phyloP scores from a whole-genome alignment of 2,797 vertebrate species.

The Oophaga sylvatica region DNA sequence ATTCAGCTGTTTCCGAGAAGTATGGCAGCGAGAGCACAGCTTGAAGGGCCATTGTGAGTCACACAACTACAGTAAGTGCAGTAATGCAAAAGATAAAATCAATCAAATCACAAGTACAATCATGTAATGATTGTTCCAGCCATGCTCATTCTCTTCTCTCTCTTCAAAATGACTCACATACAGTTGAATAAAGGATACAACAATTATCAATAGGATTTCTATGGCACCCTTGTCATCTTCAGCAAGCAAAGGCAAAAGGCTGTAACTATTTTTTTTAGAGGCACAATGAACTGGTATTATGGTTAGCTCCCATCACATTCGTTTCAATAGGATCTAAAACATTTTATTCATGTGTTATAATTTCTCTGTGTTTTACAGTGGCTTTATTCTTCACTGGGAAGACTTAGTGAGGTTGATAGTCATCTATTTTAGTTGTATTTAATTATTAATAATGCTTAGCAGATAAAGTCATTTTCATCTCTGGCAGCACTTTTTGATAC shows the following conservation, averaged over 20 bases:
- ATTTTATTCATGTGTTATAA: neutral
- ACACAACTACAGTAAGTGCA: slow-evolving; percentile 40
- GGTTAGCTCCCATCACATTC: neutral
- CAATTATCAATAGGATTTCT: slow-evolving; percentile 38
- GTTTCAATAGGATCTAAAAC: neutral
- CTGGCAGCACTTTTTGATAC: neutral
- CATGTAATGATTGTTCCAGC: slow-evolving; percentile 46
- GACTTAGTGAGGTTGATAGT: neutral
- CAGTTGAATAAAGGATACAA: slow-evolving; percentile 20
- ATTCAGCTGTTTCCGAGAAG: slow-evolving; percentile 40
- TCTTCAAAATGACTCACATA: slow-evolving; percentile 33
- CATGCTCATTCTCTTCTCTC: slow-evolving; percentile 15
- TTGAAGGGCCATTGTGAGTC: slow-evolving; percentile 44
- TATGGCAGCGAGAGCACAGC: neutral
- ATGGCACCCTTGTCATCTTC: neutral
- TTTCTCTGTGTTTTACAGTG: neutral
- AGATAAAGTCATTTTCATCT: neutral
- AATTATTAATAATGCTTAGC: neutral
- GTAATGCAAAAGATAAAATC: slow-evolving; percentile 50
- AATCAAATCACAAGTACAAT: slow-evolving; percentile 51
- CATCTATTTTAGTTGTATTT: neutral
- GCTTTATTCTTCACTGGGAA: neutral
- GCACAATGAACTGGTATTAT: no score
- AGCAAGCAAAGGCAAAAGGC: neutral
- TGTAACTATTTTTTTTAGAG: neutral